Percentiles rank a stretch among this genome's conserved stretches.
Evolutionary conservation across 92 coral and sea anemone genomes (phyloP).

Genomic region (Paragorgia papillata): DNA sequence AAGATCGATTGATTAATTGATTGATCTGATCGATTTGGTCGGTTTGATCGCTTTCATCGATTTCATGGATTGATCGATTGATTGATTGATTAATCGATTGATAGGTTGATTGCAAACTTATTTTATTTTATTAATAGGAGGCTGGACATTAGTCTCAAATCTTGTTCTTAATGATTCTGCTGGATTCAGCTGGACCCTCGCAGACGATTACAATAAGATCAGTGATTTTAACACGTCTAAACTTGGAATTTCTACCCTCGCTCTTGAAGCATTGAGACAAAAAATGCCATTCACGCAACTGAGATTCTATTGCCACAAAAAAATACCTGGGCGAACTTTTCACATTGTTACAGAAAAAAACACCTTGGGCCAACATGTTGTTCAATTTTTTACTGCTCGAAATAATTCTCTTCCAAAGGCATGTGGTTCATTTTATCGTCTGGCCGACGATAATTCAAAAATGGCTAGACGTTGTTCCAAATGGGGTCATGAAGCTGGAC

Average conservation of each 20-base stretch:
- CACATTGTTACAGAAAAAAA: conserved; percentile 68
- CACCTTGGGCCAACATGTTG: conserved; percentile 53
- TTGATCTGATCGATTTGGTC: no score
- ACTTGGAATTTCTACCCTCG: conserved; percentile 51
- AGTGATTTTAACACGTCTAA: conserved; percentile 58
- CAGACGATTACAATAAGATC: conserved; percentile 49
- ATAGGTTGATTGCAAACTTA: no score
- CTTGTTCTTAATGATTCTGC: conserved; percentile 41
- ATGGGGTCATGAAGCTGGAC: conserved; percentile 68
- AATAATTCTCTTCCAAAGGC: conserved; percentile 38
- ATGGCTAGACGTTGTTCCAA: conserved; percentile 62
- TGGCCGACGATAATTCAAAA: conserved; percentile 69
- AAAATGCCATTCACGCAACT: conserved; percentile 71
- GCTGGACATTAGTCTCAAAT: conserved; percentile 80
- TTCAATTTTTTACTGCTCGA: conserved; percentile 67
- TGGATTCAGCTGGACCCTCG: conserved; percentile 38
- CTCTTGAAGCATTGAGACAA: conserved; percentile 50
- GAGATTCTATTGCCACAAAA: conserved; percentile 71
- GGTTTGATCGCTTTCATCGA: no score
- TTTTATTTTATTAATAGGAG: no score
- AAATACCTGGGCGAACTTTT: conserved; percentile 69
- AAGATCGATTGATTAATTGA: no score
- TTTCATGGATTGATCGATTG: no score
- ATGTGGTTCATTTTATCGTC: conserved; percentile 73
- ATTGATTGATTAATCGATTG: no score